Percentiles rank a stretch among this genome's conserved stretches.
Conservation (phyloP, 2,113 vertebrate genomes). For the Ailurus styani region DNA sequence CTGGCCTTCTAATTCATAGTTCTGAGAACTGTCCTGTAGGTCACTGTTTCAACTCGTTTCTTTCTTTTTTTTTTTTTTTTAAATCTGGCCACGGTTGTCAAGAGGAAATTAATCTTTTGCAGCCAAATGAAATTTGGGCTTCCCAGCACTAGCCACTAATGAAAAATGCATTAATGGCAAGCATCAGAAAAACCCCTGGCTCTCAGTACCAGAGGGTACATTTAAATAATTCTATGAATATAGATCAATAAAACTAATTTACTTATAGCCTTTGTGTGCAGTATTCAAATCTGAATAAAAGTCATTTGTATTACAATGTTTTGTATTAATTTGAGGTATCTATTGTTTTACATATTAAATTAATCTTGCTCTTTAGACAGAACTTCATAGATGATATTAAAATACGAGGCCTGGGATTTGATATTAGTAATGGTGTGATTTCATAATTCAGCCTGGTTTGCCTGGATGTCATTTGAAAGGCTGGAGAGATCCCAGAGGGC, state of each 20-base stretch:
- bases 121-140: conserved; percentile 81
- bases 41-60: conserved; percentile 59
- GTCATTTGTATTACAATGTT: conserved; percentile 77
- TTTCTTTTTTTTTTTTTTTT: conserved; percentile 19
- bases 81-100: conserved; percentile 71
- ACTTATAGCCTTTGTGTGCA: conserved; percentile 79
- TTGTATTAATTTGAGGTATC: conserved; percentile 81
- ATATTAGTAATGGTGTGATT: conserved; percentile 57
- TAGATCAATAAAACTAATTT: conserved; percentile 87
- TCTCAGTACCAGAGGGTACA: conserved; percentile 82
- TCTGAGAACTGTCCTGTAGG: conserved; percentile 71
- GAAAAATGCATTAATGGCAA: conserved; percentile 83
- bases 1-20: conserved; percentile 56
- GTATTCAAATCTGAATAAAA: conserved; percentile 81
- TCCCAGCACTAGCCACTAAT: conserved; percentile 81
- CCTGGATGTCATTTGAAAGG: neutral
- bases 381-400: conserved; percentile 68
- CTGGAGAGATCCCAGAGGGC: conserved; percentile 39
- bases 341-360: conserved; percentile 85
- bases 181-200: conserved; percentile 80
- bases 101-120: conserved; percentile 82
- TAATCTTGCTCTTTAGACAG: conserved; percentile 77
- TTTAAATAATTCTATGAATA: conserved; percentile 86
- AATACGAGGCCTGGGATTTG: conserved; percentile 49
- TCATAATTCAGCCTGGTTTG: conserved; percentile 55